Base-by-base conservation (phyloP, 2,888 invertebrate species). In the Synergus umbraculus region DNA sequence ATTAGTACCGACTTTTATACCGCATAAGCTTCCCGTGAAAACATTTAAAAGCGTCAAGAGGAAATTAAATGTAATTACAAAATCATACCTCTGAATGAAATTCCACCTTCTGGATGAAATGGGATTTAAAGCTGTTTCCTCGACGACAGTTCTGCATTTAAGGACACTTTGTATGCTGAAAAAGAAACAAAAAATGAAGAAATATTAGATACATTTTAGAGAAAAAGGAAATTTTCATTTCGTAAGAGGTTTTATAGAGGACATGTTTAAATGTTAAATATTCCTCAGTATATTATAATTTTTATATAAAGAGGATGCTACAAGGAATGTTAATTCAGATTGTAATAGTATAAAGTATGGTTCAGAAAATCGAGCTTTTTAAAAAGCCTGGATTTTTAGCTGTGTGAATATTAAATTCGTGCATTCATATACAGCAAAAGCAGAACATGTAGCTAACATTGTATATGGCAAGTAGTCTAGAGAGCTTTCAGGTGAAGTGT, bases 401-500 rank as follows among this genome's bases (percentile, higher is more conserved):
- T 7, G 44, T 0, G 10, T 44, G 44, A 44, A 44, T 10, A 44
- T 44, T 44, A 10, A 44, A 10, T 10, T 44, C 44, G 2, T 44
- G 44, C 44, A 44, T 44, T 44, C 10, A 44, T 44, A 44, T 9
- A 37, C 37, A 37, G 37, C 29, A 29, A 3, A 7, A 54, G n/a
- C 9, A 54, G n/a, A 54, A 8, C n/a, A n/a, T 58, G 18, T 58
- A 18, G 18, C n/a, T 58, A 58, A 18, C 58, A 58, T 69, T 69
- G 22, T 69, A 29, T 10, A 9, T 54, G n/a, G 46, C 46, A 78
- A 18, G 63, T 58, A 29, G 49, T 46, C 22, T 22, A 46, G 15
- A 69, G 49, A 15, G 29, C 76, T 80, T 80, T 58, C 76, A 78
- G 58, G 76, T 69, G 29, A 22, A 69, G 69, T 49, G 77, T 79